Evolutionary conservation across 1,140 invertebrate species (phyloP), one percentile per base, ranked within the genome.

Genomic region (Meloidogyne hapla): DNA sequence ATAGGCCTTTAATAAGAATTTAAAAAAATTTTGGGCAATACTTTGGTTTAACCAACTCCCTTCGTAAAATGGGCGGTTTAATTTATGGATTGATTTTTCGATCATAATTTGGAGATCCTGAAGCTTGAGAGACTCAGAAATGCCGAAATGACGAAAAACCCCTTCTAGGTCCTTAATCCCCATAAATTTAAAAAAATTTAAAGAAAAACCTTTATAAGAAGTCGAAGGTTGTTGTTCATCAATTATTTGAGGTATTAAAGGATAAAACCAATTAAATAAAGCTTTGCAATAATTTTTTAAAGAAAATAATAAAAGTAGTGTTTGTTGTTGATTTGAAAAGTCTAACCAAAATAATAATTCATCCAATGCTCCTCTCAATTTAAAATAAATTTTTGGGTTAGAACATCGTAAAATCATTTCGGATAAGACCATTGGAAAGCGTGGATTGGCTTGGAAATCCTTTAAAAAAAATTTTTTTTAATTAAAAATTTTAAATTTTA

Each of bases 301-400:
- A 25, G 76, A 75, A 75, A 42, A 45, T 15, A 81, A 48, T 56
- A 80, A 67, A 38, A 80, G 65, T 10, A 67, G 12, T 13, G 70
- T 83, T 48, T 78, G 61, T 45, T 78, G 70, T 23, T 80, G 79
- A 64, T 80, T 45, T 40, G 48, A 77, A 21, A 79, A 63, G 56
- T 80, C 79, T 10, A 80, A 73, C 62, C 79, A 79, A 33, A 78
- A 68, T 23, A 80, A 65, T 26, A 80, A 56, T 67, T 80, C 79
- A 23, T 63, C 33, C 4, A 82, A 68, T 62, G 82, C 78, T 45
- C 66, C 62, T 23, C 48, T 45, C 9, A 78, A 40, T 10, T 70
- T 26, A 9, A 40, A 65, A 63, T 77, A 78, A 18, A 80, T 28
- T 28, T n/a, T 21, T 21, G 65, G 40, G 21, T 81, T 56, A n/a